Percentiles rank a stretch among this genome's conserved stretches.
These are phyloP conservation scores for Phacellophora camtschatica DNA, from an alignment of 30 jellyfish, hydroid and myxozoan genomes.

Conservation along the genomic window DNA sequence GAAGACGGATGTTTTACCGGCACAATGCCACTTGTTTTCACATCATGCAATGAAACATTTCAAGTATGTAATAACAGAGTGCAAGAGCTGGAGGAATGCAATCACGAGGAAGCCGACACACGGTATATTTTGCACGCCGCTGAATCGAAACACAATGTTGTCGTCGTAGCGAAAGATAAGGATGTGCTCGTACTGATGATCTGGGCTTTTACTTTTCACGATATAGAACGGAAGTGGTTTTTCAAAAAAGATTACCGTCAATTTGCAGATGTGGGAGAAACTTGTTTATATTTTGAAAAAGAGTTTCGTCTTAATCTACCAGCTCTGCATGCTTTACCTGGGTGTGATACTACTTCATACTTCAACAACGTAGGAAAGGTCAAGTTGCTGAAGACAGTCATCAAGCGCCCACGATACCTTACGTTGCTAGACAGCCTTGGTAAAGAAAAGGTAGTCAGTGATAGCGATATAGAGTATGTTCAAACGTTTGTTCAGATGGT, in stretches of 20 bases:
- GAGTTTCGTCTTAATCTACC: constrained; percentile 5
- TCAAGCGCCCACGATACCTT: constrained; percentile 17
- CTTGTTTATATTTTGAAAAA: not conserved
- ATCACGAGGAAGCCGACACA: constrained; percentile 21
- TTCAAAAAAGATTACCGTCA: not conserved
- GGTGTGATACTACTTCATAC: constrained; percentile 15
- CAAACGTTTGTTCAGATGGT: too few relatives aligned
- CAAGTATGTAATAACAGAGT: constrained; percentile 25
- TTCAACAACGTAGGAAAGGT: constrained; percentile 7
- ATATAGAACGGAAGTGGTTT: not conserved
- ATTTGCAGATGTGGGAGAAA: constrained; percentile 21
- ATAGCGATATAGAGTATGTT: constrained; percentile 9
- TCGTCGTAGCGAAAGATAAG: constrained; percentile 1
- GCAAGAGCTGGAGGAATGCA: constrained; percentile 4
- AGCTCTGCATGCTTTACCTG: constrained; percentile 23
- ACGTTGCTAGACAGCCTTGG: constrained; percentile 19
- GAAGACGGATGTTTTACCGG: constrained; percentile 31
- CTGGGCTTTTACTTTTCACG: constrained; percentile 11
- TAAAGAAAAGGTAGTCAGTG: not conserved
- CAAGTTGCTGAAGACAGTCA: constrained; percentile 19
- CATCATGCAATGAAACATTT: constrained; percentile 16
- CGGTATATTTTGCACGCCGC: constrained; percentile 10
- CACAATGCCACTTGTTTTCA: constrained; percentile 32
- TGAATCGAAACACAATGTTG: not conserved
- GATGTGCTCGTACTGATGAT: constrained; percentile 31